phyloP scores from a whole-genome alignment of 2,113 vertebrate species.

The Mustela lutreola region DNA sequence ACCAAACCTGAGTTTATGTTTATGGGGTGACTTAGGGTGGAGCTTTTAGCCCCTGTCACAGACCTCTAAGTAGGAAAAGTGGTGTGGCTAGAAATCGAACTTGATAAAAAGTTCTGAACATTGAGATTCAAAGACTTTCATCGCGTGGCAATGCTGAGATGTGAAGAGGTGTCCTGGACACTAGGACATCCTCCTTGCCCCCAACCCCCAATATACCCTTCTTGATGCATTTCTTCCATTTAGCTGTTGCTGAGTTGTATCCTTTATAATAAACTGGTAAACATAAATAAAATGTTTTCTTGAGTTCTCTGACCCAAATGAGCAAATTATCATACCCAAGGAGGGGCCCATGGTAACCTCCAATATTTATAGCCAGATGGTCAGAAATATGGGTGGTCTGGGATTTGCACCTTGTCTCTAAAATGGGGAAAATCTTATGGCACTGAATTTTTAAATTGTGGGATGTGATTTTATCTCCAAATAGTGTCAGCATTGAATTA shows the following conservation, averaged over 20 bases:
- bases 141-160: not conserved
- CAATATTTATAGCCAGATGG: not conserved
- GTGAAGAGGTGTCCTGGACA: not conserved
- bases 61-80: not conserved
- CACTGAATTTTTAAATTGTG: not conserved
- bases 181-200: not conserved
- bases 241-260: not conserved
- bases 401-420: not conserved
- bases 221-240: not conserved
- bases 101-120: not conserved
- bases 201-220: accelerated
- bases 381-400: not conserved
- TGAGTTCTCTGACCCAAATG: not conserved
- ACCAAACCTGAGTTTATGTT: not conserved
- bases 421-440: not conserved
- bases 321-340: not conserved
- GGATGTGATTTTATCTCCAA: no score
- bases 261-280: not conserved
- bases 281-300: not conserved
- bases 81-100: not conserved
- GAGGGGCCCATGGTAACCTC: not conserved
- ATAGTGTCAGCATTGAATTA: no score
- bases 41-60: not conserved
- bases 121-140: not conserved
- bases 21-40: not conserved